Base-by-base conservation (phyloP, 2,113 vertebrate genomes). In the Muscicapa adusta region DNA sequence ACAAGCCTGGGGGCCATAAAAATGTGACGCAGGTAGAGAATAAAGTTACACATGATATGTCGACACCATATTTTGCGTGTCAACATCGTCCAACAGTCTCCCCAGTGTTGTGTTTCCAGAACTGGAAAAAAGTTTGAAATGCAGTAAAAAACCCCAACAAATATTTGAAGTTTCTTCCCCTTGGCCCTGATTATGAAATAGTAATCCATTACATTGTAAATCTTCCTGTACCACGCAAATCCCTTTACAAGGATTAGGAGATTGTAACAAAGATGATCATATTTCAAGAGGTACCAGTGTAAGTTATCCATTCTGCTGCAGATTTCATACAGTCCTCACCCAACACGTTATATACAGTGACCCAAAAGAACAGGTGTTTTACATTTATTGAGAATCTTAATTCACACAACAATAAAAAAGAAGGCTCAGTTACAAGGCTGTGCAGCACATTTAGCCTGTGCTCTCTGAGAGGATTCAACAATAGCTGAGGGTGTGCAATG, bases 11-110 rank as follows among this genome's bases (percentile, higher is more conserved):
- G 98, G 98, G 74, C 97, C 86, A 97, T 48, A 85, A 94, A 97
- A 97, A 97, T 75, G 93, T 62, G 12, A 98, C 88, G 17, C 96
- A 99, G 87, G 97, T 99, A 74, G 98, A 98, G 51, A 98, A 98
- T 93, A 97, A 98, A 82, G 96, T 98, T 99, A 42, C 70, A 94
- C 12, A 20, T 0, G 3, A 4, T 12, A 25, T 0, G 2, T 6
- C 0, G 2, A 57, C 36, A 63, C 10, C 26, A 4, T 19, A 66
- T 73, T 87, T 78, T 47, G 45, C 40, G 22, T 38, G 34, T 1
- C 2, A 91, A 61, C 31, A 23, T 5, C 4, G 13, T 85, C 18
- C 43, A 67, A 29, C 19, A 79, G 36, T 45, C 14, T 85, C 48
- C 43, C 12, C 33, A 23, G 14, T 15, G 58, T 0, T 40, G 23